Conservation (phyloP, 2,888 invertebrate genomes). For the Dynastes tityus region DNA sequence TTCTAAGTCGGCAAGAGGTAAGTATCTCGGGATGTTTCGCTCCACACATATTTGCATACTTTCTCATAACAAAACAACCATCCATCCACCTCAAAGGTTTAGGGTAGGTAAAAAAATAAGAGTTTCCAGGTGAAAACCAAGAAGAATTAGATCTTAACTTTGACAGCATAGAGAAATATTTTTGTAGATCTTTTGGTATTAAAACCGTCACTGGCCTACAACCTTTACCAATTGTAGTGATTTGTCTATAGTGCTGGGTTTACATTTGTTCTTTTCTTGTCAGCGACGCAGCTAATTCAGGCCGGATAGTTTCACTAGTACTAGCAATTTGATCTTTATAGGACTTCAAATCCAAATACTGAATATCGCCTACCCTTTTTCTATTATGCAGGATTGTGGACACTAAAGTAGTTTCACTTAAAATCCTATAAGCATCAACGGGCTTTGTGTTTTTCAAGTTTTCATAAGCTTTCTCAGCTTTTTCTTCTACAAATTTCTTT, state of each 20-base stretch:
- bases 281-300: constrained; percentile 10
- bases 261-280: constrained; percentile 51
- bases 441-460: background rate
- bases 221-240: constrained; percentile 51
- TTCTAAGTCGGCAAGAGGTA: constrained; percentile 53
- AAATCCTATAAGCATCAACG: constrained; percentile 32
- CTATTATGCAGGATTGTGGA: constrained; percentile 53
- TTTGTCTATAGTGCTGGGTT: constrained; percentile 53
- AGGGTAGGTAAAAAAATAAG: constrained; percentile 54
- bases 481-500: constrained; percentile 26
- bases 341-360: constrained; percentile 52
- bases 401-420: constrained; percentile 53
- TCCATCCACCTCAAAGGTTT: constrained; percentile 52
- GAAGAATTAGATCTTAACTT: constrained; percentile 44
- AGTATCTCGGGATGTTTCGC: constrained; percentile 53
- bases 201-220: constrained; percentile 51
- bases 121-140: constrained; percentile 49
- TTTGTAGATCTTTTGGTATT: constrained; percentile 52
- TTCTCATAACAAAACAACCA: constrained; percentile 54
- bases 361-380: constrained; percentile 48
- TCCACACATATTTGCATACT: constrained; percentile 53
- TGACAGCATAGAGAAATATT: constrained; percentile 31
- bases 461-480: constrained; percentile 49
- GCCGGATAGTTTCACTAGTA: background rate
- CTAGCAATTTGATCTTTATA: constrained; percentile 34